Base-by-base conservation (phyloP, 1,140 invertebrate genomes). In the Drosophila willistoni region DNA sequence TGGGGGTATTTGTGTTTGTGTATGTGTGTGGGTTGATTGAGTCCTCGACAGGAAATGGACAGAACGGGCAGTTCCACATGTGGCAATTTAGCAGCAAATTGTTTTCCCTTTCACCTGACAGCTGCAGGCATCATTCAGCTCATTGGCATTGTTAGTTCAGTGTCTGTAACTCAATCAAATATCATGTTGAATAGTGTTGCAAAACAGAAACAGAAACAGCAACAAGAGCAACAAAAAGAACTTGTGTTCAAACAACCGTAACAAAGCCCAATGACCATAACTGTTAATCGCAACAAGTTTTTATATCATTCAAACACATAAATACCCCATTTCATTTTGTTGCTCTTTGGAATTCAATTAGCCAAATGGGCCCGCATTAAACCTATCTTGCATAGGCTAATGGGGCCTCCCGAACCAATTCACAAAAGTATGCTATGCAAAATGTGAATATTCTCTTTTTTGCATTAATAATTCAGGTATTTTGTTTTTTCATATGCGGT, bases 41-140 rank as follows among this genome's bases (percentile, higher is more conserved):
- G 39, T 61, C 51, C 41, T 63, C 79, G 79, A 79, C 82, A 87
- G 83, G 79, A 87, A 87, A 86, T 67, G 83, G 73, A 87, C 75
- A 77, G 70, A 73, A 83, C 75, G 71, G 70, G 78, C 73, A 64
- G 63, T 64, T 73, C 74, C 81, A 86, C 81, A 86, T 74, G 73
- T 74, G 47, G 71, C 82, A 86, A 86, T 87, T 86, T 87, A 83
- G 76, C 68, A 71, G 79, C 61, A 86, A 82, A 86, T 87, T 86
- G 82, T 79, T 83, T 87, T 76, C 83, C 60, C 7, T 47, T 82
- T 71, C 68, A 82, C 60, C 71, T 87, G 83, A 73, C 83, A 86
- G 69, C 62, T 63, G 66, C 79, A 86, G 76, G 68, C 74, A 81
- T 44, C 19, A 62, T 39, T 57, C 47, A 22, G 29, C 29, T 29